These are phyloP conservation scores for Dasypolia templi DNA, from an alignment of 2,888 invertebrate genomes.

Conservation along the genomic window DNA sequence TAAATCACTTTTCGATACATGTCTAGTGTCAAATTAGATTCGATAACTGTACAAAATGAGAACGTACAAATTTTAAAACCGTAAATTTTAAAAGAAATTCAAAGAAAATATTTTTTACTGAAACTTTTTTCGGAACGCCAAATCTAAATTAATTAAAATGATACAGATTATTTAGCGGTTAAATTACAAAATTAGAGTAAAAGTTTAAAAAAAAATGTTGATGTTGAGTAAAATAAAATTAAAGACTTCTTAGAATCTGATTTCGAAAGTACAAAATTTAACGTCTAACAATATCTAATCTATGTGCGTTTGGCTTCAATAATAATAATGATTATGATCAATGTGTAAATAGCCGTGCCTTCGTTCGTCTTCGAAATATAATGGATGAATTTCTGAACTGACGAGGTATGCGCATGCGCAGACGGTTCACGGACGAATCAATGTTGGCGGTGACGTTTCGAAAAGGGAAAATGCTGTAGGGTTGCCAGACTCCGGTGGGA, in stretches of 20 bases:
- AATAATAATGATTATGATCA: conserved; percentile 77
- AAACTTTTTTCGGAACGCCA: conserved; percentile 90
- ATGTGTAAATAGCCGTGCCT: conserved; percentile 89
- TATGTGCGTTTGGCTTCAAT: conserved; percentile 89
- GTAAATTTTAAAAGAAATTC: conserved; percentile 84
- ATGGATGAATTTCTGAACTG: conserved; percentile 68
- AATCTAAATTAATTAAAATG: conserved; percentile 86
- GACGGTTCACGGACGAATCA: conserved; percentile 71
- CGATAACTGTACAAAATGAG: conserved; percentile 89
- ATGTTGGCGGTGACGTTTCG: conserved; percentile 71
- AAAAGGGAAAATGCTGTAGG: conserved; percentile 71
- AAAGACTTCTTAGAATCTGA: conserved; percentile 90
- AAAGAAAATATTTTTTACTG: conserved; percentile 90
- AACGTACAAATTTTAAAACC: conserved; percentile 90
- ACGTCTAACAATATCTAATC: conserved; percentile 87
- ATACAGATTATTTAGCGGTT: conserved; percentile 89
- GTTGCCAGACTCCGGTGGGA: conserved; percentile 72
- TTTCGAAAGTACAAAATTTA: conserved; percentile 90
- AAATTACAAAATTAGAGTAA: conserved; percentile 83
- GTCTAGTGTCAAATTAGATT: conserved; percentile 90
- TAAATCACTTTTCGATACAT: conserved; percentile 88
- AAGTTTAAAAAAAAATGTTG: conserved; percentile 79
- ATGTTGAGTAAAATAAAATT: conserved; percentile 85
- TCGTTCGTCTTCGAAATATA: conserved; percentile 87
- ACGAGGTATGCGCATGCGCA: conserved; percentile 61